Evolutionary conservation across 2,113 vertebrate genomes (phyloP).

Genomic region (Osmerus mordax): DNA sequence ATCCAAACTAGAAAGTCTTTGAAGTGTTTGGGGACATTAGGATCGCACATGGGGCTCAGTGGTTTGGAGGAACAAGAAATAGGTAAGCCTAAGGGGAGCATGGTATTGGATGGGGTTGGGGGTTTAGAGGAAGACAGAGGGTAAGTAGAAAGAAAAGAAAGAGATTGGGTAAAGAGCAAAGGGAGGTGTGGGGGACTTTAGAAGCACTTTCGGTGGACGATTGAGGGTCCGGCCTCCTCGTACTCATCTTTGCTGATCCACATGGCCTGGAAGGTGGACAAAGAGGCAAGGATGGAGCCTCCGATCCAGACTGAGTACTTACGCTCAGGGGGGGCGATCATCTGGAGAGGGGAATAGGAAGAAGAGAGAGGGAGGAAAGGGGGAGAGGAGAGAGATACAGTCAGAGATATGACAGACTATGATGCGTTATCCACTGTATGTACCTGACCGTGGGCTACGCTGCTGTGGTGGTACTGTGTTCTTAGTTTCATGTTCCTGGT

Average conservation of each 20-base stretch:
- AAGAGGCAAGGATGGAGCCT: slow-evolving; percentile 88
- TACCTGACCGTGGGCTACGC: no score
- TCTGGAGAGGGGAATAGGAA: slow-evolving; percentile 58
- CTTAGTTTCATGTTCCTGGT: no score
- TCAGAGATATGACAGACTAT: background rate
- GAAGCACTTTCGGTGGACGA: slow-evolving; percentile 90
- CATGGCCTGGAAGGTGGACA: slow-evolving; percentile 92
- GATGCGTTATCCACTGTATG: no score
- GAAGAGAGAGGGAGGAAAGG: background rate
- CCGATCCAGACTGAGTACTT: slow-evolving; percentile 92
- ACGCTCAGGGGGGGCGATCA: slow-evolving; percentile 86
- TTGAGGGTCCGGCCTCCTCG: slow-evolving; percentile 85
- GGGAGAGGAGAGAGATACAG: background rate
- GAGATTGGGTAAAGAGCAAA: background rate
- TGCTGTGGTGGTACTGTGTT: no score
- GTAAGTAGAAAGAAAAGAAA: background rate
- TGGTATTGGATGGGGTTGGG: background rate
- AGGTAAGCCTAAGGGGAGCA: background rate
- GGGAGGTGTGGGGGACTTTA: slow-evolving; percentile 49
- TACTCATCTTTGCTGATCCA: slow-evolving; percentile 93
- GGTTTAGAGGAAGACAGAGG: background rate
- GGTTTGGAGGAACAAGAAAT: background rate
- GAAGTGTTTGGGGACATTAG: background rate
- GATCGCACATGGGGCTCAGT: background rate
- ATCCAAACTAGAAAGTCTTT: background rate